A percentile compares a stretch with the other conserved stretches of the same genome.
These are phyloP conservation scores for Haliaeetus leucogaster DNA, from an alignment of 2,113 vertebrate species.

Conservation along the genomic window DNA sequence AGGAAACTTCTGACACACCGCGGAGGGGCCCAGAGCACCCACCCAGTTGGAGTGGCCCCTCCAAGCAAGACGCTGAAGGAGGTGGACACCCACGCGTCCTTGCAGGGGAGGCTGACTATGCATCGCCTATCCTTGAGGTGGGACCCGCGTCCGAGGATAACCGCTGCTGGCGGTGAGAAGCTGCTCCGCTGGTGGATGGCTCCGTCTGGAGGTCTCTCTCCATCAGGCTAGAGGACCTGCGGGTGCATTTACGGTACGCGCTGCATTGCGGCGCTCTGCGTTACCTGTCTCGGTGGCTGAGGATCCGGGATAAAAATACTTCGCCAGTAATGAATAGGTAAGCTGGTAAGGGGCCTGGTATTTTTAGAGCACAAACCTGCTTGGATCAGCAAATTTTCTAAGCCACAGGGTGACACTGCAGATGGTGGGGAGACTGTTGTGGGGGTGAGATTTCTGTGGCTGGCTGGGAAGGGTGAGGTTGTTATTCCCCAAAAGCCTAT, in stretches of 20 bases:
- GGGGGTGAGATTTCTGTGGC: not conserved
- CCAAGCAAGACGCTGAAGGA: not conserved
- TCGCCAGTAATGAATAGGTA: not conserved
- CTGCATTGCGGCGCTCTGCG: accelerated
- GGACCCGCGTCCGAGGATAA: not conserved
- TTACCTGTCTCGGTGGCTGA: accelerated
- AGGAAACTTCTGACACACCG: not conserved
- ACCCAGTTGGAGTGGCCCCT: not conserved
- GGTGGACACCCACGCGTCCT: not conserved
- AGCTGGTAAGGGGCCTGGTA: not conserved
- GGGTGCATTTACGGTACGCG: accelerated
- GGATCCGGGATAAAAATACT: not conserved
- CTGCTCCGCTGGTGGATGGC: not conserved
- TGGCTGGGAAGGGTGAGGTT: not conserved
- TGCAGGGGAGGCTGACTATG: not conserved
- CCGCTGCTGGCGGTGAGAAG: not conserved
- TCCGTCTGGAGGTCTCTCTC: not conserved
- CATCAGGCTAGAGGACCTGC: not conserved
- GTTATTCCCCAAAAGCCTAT: not conserved
- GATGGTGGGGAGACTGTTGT: not conserved
- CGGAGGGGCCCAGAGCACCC: not conserved
- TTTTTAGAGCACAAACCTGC: not conserved
- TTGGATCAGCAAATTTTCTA: not conserved
- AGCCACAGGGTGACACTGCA: not conserved
- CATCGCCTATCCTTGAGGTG: not conserved